Conservation (phyloP, 2,797 vertebrate genomes). For the Pangasius krempfi region DNA sequence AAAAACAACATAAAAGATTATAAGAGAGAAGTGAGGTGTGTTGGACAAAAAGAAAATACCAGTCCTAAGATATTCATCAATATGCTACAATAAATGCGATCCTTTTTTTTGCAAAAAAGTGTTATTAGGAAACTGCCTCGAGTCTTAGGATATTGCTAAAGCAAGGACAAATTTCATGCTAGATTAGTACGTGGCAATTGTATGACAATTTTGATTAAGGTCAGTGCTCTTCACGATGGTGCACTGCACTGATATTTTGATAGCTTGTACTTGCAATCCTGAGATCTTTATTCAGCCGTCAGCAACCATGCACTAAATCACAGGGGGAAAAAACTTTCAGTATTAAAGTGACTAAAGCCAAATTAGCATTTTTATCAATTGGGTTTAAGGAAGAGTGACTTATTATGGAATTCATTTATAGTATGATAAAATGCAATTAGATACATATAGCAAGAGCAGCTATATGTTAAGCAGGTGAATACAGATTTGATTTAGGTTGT, state of each 20-base stretch:
- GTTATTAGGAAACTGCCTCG: constrained; percentile 62
- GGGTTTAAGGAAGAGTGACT: constrained; percentile 65
- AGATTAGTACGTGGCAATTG: constrained; percentile 73
- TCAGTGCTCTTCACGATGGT: constrained; percentile 66
- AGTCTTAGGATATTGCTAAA: constrained; percentile 60
- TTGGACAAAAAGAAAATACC: neutral
- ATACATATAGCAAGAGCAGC: constrained; percentile 65
- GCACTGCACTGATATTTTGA: constrained; percentile 71
- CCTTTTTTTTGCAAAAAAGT: neutral
- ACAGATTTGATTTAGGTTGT: constrained; percentile 76
- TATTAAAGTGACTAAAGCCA: constrained; percentile 62
- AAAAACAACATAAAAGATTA: neutral
- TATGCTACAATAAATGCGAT: neutral
- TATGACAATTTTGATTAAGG: constrained; percentile 77
- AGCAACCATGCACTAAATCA: constrained; percentile 59
- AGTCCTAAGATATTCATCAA: neutral
- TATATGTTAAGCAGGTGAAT: constrained; percentile 73
- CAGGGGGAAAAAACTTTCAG: neutral
- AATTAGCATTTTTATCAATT: constrained; percentile 72
- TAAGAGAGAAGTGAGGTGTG: neutral
- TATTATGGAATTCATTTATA: constrained; percentile 75
- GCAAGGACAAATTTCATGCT: constrained; percentile 73
- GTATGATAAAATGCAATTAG: constrained; percentile 76
- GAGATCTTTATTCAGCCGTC: constrained; percentile 66
- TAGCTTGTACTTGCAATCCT: constrained; percentile 61